Base-by-base conservation (phyloP, 2,113 vertebrate species). In the Gallinago media region DNA sequence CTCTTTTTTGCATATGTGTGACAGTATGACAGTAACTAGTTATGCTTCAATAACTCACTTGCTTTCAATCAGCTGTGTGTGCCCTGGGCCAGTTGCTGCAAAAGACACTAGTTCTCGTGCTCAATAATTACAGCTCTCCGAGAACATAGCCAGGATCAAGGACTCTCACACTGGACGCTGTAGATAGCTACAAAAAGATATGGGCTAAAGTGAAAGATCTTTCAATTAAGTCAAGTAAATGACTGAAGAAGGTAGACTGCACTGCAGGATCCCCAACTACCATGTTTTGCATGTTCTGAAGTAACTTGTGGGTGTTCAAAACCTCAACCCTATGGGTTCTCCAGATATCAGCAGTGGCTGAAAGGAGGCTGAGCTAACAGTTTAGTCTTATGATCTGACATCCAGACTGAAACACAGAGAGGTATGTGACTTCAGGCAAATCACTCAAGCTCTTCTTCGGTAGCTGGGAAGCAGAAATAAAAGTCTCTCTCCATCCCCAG, bases 321-420 rank as follows among this genome's bases (percentile, higher is more conserved):
- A 29, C 27, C 29, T 23, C 78, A 88, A 47, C 66, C n/a, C 36
- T 70, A 27, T 65, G 71, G 23, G 8, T 12, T 78, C 78, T 54
- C 18, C n/a, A 22, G 22, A 6, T 42, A 50, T 1, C 15, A 42
- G 40, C 46, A 71, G 62, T 50, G 66, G n/a, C 25, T 34, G 49
- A 75, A 80, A 68, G 72, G 36, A 46, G 44, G 32, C 23, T 38
- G 31, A 88, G 40, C 27, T 55, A 84, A 81, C 18, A 54, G 46
- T 50, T 75, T 36, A 23, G 21, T 63, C 29, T 70, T 65, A 5
- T 5, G 27, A 68, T 66, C 49, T 85, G 92, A 67, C 18, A 22
- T 38, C 44, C 47, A 26, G 49, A 44, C 32, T 63, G 40, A 85
- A 85, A 46, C 26, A 38, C 0, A 0, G 5, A 46, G 42, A 84